Base-by-base conservation (phyloP, 2,797 vertebrate genomes). In the Micromesistius poutassou region DNA sequence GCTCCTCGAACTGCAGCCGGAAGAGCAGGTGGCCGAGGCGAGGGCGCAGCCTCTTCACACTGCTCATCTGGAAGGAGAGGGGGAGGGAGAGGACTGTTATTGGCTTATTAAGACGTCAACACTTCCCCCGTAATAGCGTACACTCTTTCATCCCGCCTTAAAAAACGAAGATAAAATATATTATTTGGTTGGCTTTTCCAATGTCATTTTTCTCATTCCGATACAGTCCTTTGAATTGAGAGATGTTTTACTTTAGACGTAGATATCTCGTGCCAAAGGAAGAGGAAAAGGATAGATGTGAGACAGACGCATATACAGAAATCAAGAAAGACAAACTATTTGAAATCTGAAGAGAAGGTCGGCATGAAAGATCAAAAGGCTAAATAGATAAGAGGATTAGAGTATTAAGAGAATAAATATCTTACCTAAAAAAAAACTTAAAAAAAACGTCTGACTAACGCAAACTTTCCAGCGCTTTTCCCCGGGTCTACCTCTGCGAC, bases 1-100 rank as follows among this genome's bases (percentile, higher is more conserved):
- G 97, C 90, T 99, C 98, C 84, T 99, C 98, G 90, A 98, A 97
- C 94, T 99, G 98, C 80, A 99, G 95, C 86, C 96, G 96, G 92
- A 99, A 98, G 87, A 99, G 96, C 93, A 98, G 96, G 90, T 96
- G 95, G 93, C 92, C 96, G 87, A 99, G 95, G 87, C 97, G 95
- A 86, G 97, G 96, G 77, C 87, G 94, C 33, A 98, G 95, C 77
- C 94, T 92, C 93, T 97, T 98, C 91, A 99, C 95, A 4, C 93
- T 93, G 91, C 97, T 97, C 96, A 99, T 98, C 98, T 99, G 91
- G 88, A 93, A 93, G 38, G 73, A n/a, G n/a, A n/a, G n/a, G 50
- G 8, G 13, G 28, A 73, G 14, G 83, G 25, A 50, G 25, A 68
- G 62, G 62, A 62, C n/a, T n/a, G 2, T 8, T 62, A 22, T 3